Evolutionary conservation across 2,888 invertebrate genomes (phyloP).

Genomic region (Caenorhabditis virilis): DNA sequence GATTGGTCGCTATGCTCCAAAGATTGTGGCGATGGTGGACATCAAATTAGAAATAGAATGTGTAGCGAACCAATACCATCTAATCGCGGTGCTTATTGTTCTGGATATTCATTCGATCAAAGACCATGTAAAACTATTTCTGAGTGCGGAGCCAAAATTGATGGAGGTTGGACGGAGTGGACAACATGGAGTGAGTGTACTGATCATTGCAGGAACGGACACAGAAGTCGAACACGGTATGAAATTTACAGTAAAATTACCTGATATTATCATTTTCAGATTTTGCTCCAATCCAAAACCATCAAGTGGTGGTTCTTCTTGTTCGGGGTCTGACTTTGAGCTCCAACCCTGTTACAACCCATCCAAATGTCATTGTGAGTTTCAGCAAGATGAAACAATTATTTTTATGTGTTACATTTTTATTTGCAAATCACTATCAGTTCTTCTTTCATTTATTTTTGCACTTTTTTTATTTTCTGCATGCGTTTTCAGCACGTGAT

Average conservation of each 20-base stretch:
- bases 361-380: conserved; percentile 57
- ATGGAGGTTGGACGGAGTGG: conserved; percentile 67
- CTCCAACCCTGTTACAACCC: conserved; percentile 59
- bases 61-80: conserved; percentile 66
- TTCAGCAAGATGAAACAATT: not conserved
- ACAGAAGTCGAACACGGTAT: conserved; percentile 63
- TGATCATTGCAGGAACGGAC: conserved; percentile 62
- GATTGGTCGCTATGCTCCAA: conserved; percentile 63
- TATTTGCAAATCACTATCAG: conserved; percentile 1
- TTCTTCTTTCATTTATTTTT: not conserved
- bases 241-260: conserved; percentile 5
- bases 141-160: conserved; percentile 44
- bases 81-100: conserved; percentile 67
- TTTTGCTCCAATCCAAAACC: conserved; percentile 65
- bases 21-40: conserved; percentile 62
- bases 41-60: conserved; percentile 67
- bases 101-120: conserved; percentile 68
- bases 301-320: conserved; percentile 61
- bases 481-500: conserved; percentile 47
- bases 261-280: conserved; percentile 33
- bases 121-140: conserved; percentile 50
- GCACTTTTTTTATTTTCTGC: conserved; percentile 10
- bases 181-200: conserved; percentile 62
- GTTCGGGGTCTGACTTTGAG: conserved; percentile 67
- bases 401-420: not conserved